Percentiles rank a stretch among this genome's conserved stretches.
phyloP scores from a whole-genome alignment of 2,888 invertebrate species.

The Conchocele bisecta region DNA sequence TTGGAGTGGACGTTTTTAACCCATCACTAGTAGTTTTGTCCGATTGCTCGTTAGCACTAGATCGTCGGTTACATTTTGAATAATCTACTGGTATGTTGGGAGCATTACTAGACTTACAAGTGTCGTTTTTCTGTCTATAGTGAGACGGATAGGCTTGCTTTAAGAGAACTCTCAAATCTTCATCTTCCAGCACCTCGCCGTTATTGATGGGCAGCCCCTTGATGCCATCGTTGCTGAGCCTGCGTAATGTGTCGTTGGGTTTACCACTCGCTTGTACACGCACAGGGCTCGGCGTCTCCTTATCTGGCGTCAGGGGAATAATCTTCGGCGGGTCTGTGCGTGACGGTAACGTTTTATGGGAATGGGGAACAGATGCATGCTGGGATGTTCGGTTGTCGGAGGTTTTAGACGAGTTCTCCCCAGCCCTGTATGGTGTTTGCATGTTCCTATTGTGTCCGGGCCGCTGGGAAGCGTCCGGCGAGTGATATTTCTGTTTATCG shows the following conservation, averaged over 20 bases:
- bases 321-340: slow-evolving; percentile 22
- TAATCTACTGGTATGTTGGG: slow-evolving; percentile 15
- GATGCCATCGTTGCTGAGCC: slow-evolving; percentile 15
- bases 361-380: too few relatives aligned
- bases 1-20: neutral
- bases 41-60: neutral
- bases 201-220: slow-evolving; percentile 38
- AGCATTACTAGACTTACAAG: slow-evolving; percentile 5
- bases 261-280: slow-evolving; percentile 1
- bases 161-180: slow-evolving; percentile 4
- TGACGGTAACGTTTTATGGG: too few relatives aligned
- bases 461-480: slow-evolving; percentile 2
- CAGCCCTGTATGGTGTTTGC: neutral
- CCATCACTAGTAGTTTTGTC: neutral
- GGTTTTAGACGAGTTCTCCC: neutral
- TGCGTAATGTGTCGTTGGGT: slow-evolving; percentile 8
- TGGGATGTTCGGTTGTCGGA: neutral
- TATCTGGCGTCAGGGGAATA: slow-evolving; percentile 50
- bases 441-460: neutral
- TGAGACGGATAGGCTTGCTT: neutral
- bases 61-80: slow-evolving; percentile 4
- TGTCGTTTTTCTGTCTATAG: neutral
- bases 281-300: slow-evolving; percentile 23
- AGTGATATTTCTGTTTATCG: slow-evolving; percentile 13
- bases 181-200: slow-evolving; percentile 35